Percentiles rank a stretch among this genome's conserved stretches.
Conservation (phyloP, 2,797 vertebrate species). For the Cephalopachus bancanus region DNA sequence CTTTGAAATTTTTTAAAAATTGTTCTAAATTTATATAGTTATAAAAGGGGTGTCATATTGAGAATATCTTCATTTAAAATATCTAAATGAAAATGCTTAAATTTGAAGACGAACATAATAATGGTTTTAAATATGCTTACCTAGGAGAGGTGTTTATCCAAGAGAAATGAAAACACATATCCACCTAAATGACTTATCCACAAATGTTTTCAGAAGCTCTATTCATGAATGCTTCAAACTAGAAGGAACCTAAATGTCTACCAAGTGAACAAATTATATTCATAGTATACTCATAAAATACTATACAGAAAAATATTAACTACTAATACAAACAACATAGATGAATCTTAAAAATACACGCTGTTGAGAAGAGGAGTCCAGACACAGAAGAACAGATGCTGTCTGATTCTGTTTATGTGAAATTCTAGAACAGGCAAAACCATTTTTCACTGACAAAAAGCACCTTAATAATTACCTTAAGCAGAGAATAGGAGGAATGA, state of each 20-base stretch:
- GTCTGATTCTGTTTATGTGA: not conserved
- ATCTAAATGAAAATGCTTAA: not conserved
- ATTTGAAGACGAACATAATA: not conserved
- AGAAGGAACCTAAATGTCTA: not conserved
- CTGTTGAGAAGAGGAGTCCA: not conserved
- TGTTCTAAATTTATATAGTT: not conserved
- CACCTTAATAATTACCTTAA: not conserved
- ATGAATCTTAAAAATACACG: not conserved
- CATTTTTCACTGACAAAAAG: not conserved
- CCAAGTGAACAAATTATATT: not conserved
- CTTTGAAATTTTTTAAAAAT: too few species aligned
- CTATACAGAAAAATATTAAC: not conserved
- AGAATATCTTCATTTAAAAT: constrained; percentile 12
- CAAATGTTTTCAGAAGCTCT: not conserved
- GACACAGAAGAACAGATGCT: not conserved
- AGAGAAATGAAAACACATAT: not conserved
- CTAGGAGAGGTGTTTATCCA: not conserved
- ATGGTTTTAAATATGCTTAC: not conserved
- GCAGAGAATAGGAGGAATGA: not conserved
- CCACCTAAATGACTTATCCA: not conserved
- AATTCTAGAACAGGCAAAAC: not conserved
- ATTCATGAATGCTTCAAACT: not conserved
- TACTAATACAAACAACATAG: not conserved
- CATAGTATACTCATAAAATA: not conserved
- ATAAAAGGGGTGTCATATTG: not conserved